A percentile compares a stretch with the other conserved stretches of the same genome.
Conservation (phyloP, 1,140 invertebrate species). For the Drosophila repletoides region DNA sequence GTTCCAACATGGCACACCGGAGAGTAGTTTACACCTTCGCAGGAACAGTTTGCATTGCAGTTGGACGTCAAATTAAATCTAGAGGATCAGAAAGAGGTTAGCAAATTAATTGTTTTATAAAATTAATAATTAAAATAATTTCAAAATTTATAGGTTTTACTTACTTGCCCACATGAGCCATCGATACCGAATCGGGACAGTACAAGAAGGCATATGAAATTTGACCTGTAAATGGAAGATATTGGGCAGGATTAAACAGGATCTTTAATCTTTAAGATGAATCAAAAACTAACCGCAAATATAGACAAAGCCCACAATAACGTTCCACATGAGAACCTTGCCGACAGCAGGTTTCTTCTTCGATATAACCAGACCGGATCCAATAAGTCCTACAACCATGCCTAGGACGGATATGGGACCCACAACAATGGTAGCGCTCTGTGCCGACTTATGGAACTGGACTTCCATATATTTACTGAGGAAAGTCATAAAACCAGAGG, state of each 20-base stretch:
- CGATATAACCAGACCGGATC: conserved; percentile 86
- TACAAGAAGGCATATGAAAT: conserved; percentile 85
- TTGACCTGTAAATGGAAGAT: conserved; percentile 70
- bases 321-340: conserved; percentile 86
- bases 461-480: conserved; percentile 89
- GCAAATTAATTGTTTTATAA: too few relatives aligned
- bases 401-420: conserved; percentile 85
- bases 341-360: conserved; percentile 85
- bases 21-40: conserved; percentile 84
- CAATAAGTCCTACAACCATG: conserved; percentile 85
- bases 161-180: conserved; percentile 56
- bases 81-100: not conserved
- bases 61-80: conserved; percentile 83
- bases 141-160: conserved; percentile 16
- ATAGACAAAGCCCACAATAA: conserved; percentile 85
- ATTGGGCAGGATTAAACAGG: too few relatives aligned
- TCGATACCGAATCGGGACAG: conserved; percentile 81
- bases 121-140: too few relatives aligned
- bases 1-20: conserved; percentile 85
- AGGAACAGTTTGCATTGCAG: conserved; percentile 85
- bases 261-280: too few relatives aligned
- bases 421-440: conserved; percentile 85
- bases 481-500: conserved; percentile 87
- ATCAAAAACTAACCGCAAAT: conserved; percentile 82
- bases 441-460: conserved; percentile 86